A percentile compares a stretch with the other conserved stretches of the same genome.
phyloP scores from a whole-genome alignment of 2,888 invertebrate genomes.

The Ormyrus labotus region DNA sequence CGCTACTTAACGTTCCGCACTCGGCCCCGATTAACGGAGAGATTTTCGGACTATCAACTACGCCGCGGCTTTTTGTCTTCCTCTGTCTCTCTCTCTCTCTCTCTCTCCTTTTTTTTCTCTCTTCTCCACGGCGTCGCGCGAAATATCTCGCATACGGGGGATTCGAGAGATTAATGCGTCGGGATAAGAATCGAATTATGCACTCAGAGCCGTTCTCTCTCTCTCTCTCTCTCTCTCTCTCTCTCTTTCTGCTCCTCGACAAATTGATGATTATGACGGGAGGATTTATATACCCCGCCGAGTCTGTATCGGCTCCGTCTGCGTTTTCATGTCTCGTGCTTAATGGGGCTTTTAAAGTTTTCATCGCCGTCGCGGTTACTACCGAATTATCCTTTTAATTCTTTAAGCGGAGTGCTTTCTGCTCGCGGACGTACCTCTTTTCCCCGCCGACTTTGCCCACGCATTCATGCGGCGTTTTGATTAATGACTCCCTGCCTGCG shows the following conservation, averaged over 20 bases:
- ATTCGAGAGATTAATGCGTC: conserved; percentile 41
- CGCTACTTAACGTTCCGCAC: conserved; percentile 1
- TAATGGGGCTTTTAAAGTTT: conserved; percentile 52
- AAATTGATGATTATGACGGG: conserved; percentile 44
- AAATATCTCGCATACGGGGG: conserved; percentile 2
- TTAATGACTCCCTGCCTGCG: conserved; percentile 25
- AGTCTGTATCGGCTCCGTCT: neutral
- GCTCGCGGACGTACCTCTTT: neutral
- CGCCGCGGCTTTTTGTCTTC: neutral
- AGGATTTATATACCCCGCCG: conserved; percentile 35
- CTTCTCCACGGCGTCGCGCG: neutral
- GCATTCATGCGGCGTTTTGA: conserved; percentile 46
- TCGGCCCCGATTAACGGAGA: neutral
- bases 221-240: neutral
- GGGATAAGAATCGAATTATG: conserved; percentile 56
- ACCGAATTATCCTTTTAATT: conserved; percentile 47
- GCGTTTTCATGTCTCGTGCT: conserved; percentile 14
- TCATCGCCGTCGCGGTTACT: conserved; percentile 20
- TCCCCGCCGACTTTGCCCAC: conserved; percentile 14
- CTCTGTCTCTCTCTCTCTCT: neutral
- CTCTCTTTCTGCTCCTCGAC: conserved; percentile 19
- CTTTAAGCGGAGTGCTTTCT: conserved; percentile 41
- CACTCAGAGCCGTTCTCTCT: conserved; percentile 40
- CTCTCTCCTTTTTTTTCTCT: neutral
- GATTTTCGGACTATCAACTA: neutral